Evolutionary conservation across 2,113 vertebrate genomes (phyloP), one percentile per base, ranked within the genome.

Genomic region (Struthidea cinerea): DNA sequence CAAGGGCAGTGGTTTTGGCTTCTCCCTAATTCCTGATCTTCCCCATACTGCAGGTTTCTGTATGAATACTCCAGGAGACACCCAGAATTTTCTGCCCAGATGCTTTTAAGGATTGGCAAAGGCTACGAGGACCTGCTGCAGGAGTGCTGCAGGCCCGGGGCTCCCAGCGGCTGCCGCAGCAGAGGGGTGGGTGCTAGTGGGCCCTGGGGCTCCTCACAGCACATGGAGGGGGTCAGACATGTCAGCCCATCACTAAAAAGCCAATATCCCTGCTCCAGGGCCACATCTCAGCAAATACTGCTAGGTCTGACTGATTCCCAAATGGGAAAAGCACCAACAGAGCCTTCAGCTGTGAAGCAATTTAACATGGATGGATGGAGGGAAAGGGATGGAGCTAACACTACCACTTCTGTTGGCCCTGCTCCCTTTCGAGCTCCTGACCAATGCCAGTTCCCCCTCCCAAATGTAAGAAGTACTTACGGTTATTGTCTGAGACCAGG

Each of bases 31-130:
- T 79, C 63, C 69, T 16, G 32, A 8, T 65, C 14, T 52, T 75
- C 49, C 55, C 3, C 26, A 1, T 20, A 3, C 52, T 63, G 71
- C 86, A 97, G 96, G 69, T 97, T 97, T 76, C 84, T 97, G 14
- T 96, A 97, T 3, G 97, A 97, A 80, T 98, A 96, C n/a, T 94
- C 96, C 95, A 95, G 97, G 93, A 97, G 97, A 85, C 95, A 97
- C 60, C 80, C 93, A 1, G 95, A 97, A 39, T 89, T 97, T 70
- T 94, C 95, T 10, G 55, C 84, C 63, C 82, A 90, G 21, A 88
- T 97, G 79, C 88, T 95, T 35, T 77, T 97, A 84, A 84, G 96
- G 81, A 91, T 96, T 30, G 64, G 55, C 20, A 87, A 73, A 63
- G 84, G 91, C 17, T 97, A 97, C 4, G 75, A 97, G 90, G 84